Evolutionary conservation across 1,140 invertebrate genomes (phyloP), one percentile per base, ranked within the genome.

Genomic region (Caligus rogercresseyi): DNA sequence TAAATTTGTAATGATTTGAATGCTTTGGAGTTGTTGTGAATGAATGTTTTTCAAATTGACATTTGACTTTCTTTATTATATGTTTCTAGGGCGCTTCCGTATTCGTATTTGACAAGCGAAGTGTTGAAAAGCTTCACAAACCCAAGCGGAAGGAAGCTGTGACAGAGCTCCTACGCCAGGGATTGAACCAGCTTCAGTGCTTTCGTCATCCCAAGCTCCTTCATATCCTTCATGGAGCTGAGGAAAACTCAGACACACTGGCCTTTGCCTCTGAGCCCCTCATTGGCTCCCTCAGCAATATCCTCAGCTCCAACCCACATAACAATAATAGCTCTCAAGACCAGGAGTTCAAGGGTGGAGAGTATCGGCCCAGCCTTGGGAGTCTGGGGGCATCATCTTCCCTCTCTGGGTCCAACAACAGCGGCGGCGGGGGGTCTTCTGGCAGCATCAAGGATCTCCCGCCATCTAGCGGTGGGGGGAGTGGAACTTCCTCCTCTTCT

Each of bases 41-140:
- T n/a, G n/a, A n/a, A n/a, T n/a, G n/a, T n/a, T n/a, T n/a, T n/a
- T n/a, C n/a, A n/a, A n/a, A n/a, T n/a, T n/a, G n/a, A n/a, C n/a
- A n/a, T n/a, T n/a, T n/a, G n/a, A n/a, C n/a, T n/a, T n/a, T n/a
- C n/a, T n/a, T n/a, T n/a, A n/a, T n/a, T n/a, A n/a, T n/a, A n/a
- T n/a, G n/a, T 69, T 80, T 78, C 3, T 78, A 97, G 92, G 90
- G 93, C 74, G 89, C 86, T 55, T 94, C 91, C 0, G 83, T 96
- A 64, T 95, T 96, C 75, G 77, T 95, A 25, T 96, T 95, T 72
- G 92, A 97, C 71, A 96, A 96, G 71, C 82, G 86, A 65, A 81
- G 83, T 16, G 89, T 89, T 0, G 91, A 96, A 70, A 95, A 95
- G 72, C 75, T 96, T 52, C 87, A 92, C 75, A 95, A 93, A 70